These are phyloP conservation scores for Tenebrio molitor DNA, from an alignment of 1,140 invertebrate species.

Conservation along the genomic window DNA sequence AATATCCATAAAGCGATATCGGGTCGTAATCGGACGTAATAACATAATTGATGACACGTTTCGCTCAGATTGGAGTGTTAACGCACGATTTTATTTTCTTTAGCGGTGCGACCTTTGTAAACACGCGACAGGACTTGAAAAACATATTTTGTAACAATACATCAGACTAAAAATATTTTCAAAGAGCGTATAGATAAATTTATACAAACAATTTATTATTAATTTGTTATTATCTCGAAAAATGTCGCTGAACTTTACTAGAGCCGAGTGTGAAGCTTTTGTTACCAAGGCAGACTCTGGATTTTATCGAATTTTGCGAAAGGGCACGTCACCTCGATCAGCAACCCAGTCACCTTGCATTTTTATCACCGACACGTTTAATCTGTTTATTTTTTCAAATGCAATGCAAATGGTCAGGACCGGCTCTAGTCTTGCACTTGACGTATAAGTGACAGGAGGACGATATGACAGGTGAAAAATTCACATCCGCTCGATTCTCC, in stretches of 20 bases:
- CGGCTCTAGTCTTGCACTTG: background rate
- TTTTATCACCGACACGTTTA: no score
- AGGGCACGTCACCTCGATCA: background rate
- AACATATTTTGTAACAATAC: slow-evolving; percentile 39
- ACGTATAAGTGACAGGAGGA: no score
- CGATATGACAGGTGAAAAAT: no score
- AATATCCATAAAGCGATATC: no score
- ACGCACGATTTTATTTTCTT: no score
- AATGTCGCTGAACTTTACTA: slow-evolving; percentile 28
- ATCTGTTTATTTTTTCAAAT: no score
- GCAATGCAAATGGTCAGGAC: background rate
- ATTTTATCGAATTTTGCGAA: background rate
- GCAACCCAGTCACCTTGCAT: background rate
- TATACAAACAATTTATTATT: slow-evolving; percentile 25
- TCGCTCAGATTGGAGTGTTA: background rate
- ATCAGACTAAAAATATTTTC: slow-evolving; percentile 34
- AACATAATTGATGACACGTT: background rate
- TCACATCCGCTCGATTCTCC: no score
- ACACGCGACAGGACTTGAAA: background rate
- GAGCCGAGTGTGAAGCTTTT: background rate
- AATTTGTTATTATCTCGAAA: slow-evolving; percentile 24
- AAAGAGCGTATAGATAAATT: slow-evolving; percentile 24
- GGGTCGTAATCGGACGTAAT: no score
- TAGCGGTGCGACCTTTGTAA: slow-evolving; percentile 1
- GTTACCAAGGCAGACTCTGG: background rate